These are phyloP conservation scores for Corythornis vintsioides DNA, from an alignment of 2,113 vertebrate species.

Conservation along the genomic window DNA sequence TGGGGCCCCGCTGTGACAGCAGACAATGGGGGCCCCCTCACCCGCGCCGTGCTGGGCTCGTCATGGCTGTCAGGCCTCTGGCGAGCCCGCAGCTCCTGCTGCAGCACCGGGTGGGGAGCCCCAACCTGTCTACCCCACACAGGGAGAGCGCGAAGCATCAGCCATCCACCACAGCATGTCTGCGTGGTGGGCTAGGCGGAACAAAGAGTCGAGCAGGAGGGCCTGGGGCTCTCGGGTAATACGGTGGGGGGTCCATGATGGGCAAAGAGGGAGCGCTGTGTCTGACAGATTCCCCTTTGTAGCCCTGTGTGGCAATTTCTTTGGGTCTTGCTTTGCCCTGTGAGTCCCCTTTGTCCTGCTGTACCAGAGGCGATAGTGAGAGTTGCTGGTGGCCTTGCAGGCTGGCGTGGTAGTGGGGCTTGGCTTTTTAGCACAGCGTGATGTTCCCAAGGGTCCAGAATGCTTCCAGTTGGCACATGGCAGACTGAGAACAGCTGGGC, in stretches of 20 bases:
- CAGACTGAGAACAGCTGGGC: constrained; percentile 14
- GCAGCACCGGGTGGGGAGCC: neutral
- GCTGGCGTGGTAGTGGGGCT: neutral
- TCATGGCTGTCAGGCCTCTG: constrained; percentile 30
- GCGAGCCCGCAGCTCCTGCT: neutral
- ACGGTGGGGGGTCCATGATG: neutral
- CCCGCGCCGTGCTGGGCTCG: constrained; percentile 13
- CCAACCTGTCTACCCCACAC: neutral
- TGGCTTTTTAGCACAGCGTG: neutral
- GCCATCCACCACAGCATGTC: neutral
- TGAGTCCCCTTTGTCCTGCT: rapidly evolving
- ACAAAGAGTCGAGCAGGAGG: constrained; percentile 1
- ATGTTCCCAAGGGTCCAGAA: neutral
- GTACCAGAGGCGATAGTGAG: neutral
- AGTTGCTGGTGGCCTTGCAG: neutral
- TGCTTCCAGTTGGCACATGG: neutral
- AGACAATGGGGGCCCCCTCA: constrained; percentile 60
- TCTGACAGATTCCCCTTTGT: rapidly evolving
- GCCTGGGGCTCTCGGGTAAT: neutral
- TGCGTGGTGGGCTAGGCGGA: neutral
- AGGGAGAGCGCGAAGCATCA: neutral
- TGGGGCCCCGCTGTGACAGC: neutral
- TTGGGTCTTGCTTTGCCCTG: neutral
- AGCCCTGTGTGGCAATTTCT: neutral
- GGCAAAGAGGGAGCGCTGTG: neutral